These are phyloP conservation scores for Hemaris fuciformis DNA, from an alignment of 2,888 invertebrate genomes.

Conservation along the genomic window DNA sequence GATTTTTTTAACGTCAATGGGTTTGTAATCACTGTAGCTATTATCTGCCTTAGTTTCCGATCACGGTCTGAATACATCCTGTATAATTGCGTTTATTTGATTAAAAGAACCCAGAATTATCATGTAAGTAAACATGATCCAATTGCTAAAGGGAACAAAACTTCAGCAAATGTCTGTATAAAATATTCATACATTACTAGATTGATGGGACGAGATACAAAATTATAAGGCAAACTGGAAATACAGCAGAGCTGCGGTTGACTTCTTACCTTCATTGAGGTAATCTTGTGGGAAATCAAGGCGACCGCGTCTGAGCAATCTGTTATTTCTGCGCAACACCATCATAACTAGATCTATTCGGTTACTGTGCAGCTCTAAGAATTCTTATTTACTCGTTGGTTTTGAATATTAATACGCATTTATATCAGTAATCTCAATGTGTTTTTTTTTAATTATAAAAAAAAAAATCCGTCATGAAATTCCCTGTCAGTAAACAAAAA, in stretches of 20 bases:
- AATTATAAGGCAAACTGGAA: slow-evolving; percentile 51
- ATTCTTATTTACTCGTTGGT: slow-evolving; percentile 20
- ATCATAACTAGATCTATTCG: slow-evolving; percentile 38
- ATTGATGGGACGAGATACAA: slow-evolving; percentile 43
- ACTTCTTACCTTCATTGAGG: slow-evolving; percentile 63
- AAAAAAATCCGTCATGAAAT: neutral
- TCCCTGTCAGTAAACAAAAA: neutral
- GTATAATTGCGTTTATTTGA: neutral
- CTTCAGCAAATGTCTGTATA: slow-evolving; percentile 20
- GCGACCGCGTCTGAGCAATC: slow-evolving; percentile 59
- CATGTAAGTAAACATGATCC: neutral
- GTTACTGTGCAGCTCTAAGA: neutral
- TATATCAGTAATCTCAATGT: slow-evolving; percentile 20
- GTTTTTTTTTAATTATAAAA: neutral
- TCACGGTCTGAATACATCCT: too few relatives aligned
- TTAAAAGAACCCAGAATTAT: too few relatives aligned
- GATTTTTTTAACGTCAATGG: too few relatives aligned
- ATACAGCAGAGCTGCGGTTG: slow-evolving; percentile 47
- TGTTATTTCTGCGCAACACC: slow-evolving; percentile 56
- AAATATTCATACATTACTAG: slow-evolving; percentile 37
- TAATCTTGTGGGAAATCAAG: slow-evolving; percentile 74
- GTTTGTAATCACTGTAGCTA: too few relatives aligned
- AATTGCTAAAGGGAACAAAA: neutral
- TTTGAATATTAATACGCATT: slow-evolving; percentile 42
- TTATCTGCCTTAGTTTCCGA: too few relatives aligned